phyloP scores from a whole-genome alignment of 2,113 vertebrate species.

The Bothrops jararaca region DNA sequence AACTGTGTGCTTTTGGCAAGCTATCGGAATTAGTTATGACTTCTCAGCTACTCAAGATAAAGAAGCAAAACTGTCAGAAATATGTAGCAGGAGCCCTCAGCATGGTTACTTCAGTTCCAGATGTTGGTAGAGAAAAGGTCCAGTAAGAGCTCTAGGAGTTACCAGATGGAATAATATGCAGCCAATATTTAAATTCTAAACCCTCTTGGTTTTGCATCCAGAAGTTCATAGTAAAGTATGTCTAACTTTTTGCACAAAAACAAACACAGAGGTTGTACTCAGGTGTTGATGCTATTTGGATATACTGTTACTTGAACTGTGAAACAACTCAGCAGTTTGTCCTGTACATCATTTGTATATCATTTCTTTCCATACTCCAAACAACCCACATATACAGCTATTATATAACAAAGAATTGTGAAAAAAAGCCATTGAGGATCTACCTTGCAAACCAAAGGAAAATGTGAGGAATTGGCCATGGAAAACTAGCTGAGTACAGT shows the following conservation, averaged over 20 bases:
- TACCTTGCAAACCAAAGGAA: not conserved
- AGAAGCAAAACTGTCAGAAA: not conserved
- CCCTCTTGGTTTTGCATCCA: not conserved
- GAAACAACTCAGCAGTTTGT: not conserved
- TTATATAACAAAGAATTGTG: not conserved
- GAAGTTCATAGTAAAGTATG: not conserved
- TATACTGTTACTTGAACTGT: not conserved
- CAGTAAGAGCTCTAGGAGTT: not conserved
- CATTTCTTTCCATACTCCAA: not conserved
- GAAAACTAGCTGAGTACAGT: not conserved
- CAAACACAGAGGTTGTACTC: not conserved
- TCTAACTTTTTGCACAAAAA: no score
- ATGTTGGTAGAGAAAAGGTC: not conserved
- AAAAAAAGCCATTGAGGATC: not conserved
- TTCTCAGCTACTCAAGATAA: slow-evolving; percentile 35
- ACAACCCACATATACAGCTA: not conserved
- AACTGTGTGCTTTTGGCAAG: not conserved
- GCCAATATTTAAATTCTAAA: not conserved
- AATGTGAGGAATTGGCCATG: not conserved
- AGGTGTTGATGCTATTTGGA: not conserved
- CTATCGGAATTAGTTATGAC: slow-evolving; percentile 12
- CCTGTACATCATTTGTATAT: not conserved
- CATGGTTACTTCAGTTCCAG: not conserved
- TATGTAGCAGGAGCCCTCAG: rapidly evolving
- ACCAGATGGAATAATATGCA: not conserved